phyloP scores from a whole-genome alignment of 2,797 vertebrate species.

The Anabacerthia variegaticeps region DNA sequence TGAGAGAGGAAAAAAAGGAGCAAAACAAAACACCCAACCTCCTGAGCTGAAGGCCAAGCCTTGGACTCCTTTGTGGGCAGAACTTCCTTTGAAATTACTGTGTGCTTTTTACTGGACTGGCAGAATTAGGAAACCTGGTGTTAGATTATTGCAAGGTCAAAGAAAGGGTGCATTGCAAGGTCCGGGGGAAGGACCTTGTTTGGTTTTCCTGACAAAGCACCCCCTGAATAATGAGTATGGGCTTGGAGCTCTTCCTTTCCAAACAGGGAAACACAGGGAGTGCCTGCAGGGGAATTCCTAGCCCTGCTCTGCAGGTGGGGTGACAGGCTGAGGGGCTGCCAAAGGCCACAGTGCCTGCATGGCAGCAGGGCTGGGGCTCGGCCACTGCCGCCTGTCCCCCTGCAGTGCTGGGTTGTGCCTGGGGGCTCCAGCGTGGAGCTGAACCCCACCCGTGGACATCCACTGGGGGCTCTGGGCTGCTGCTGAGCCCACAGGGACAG shows the following conservation, averaged over 20 bases:
- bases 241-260: background rate
- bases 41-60: background rate
- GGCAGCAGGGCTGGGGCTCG: fast-evolving
- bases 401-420: no score
- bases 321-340: background rate
- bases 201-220: background rate
- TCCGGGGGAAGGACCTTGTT: background rate
- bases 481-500: fast-evolving
- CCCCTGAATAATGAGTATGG: background rate
- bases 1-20: background rate
- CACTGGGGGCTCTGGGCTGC: background rate
- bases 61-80: background rate
- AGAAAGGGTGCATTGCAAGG: background rate
- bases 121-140: background rate
- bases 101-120: background rate
- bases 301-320: background rate
- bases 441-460: background rate
- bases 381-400: no score
- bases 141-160: background rate
- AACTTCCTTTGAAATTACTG: background rate
- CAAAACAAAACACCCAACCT: background rate
- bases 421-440: background rate
- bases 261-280: fast-evolving
- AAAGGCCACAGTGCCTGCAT: fast-evolving
- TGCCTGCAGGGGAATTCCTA: background rate